Evolutionary conservation across 2,888 invertebrate genomes (phyloP), one percentile per base, ranked within the genome.

Genomic region (Chouioia cunea): DNA sequence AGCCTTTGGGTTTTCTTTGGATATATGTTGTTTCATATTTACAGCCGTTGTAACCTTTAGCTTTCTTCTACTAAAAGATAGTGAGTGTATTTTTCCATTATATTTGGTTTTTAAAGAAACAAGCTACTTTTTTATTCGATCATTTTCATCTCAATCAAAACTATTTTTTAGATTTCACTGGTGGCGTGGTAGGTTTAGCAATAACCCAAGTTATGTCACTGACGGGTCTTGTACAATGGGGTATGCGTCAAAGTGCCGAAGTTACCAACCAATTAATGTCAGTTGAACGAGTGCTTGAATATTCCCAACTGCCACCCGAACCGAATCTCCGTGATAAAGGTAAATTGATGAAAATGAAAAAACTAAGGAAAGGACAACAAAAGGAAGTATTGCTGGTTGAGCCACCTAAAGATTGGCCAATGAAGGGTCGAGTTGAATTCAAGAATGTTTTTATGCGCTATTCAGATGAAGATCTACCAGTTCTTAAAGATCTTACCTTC

Each of bases 261-360:
- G 90, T 92, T 70, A 88, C 92, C 10, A 93, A 92, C 69, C 92
- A 92, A 78, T 89, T 93, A 81, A 92, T 92, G 80, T 91, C 92
- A 6, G 96, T 96, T 0, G 96, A 96, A 86, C 87, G 97, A 75
- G 91, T 96, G 0, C 83, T 94, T 14, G 94, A 96, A 80, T 97
- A 96, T 84, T 90, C 91, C 1, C 86, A 88, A 27, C 86, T 96
- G n/a, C 87, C 89, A 4, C 86, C 88, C 0, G 91, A 92, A 57
- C 36, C 76, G 0, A 82, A 82, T 76, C 36, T 82, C 1, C 71
- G 75, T 0, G 78, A 81, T 14, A 62, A 63, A 18, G 50, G 76
- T n/a, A 6, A 1, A 10, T 15, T 56, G 4, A 23, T 4, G 3
- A 75, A 74, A 18, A 16, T 3, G 27, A 23, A 54, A 15, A 54